Evolutionary conservation across 2,113 vertebrate species (phyloP), one percentile per base, ranked within the genome.

Genomic region (Ardeotis arabs): DNA sequence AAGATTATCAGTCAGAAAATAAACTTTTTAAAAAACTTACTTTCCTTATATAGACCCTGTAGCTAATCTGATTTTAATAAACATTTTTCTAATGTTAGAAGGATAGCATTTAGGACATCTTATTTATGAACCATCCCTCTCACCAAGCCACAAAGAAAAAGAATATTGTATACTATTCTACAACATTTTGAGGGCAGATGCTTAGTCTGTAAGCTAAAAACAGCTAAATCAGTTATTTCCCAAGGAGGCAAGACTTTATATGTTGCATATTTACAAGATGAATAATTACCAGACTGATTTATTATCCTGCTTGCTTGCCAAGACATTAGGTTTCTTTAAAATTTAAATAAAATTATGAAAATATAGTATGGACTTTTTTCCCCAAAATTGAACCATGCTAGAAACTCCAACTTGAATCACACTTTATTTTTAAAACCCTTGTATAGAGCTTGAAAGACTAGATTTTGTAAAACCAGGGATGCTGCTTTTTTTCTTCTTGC

Each of bases 1-100:
- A 84, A 93, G 68, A 90, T 81, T 55, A 92, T 45, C 73, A 78
- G 81, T 41, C 69, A 89, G 45, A 93, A 95, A 94, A 90, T 23
- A 91, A 84, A 74, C 18, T 74, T 70, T 27, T 16, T 10, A 13
- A 19, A 18, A 20, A 87, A 81, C n/a, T 73, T 90, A n/a, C 50
- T 81, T 60, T 81, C 59, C 52, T 53, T 60, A 58, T 69, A 45
- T 11, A 83, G 78, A 50, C 18, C 27, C 41, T 53, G 12, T 18
- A 68, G 68, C 73, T 87, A 91, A 76, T 82, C 68, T 89, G 77
- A 73, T 82, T 60, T 83, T 83, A 89, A 73, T 59, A 84, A 75
- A 60, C 2, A 0, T 45, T 72, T 50, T 87, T 39, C 37, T 62
- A 45, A 7, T 4, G 18, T 8, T 49, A 55, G 29, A 49, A 62